Base-by-base conservation (phyloP, 2,797 vertebrate species). In the Falco peregrinus region DNA sequence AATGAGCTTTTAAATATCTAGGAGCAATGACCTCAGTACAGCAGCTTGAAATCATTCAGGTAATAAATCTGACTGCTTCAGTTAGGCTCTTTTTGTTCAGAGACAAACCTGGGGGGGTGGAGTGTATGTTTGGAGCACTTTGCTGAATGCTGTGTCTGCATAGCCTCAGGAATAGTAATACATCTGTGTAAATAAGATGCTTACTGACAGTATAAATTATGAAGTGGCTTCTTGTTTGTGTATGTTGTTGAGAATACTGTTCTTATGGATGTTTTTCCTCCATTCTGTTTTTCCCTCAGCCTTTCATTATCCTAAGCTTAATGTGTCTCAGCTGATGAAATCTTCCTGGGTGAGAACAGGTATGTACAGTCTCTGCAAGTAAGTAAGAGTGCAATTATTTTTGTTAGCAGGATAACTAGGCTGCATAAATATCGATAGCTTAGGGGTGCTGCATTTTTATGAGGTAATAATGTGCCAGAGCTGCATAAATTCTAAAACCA, bases 341-440 rank as follows among this genome's bases (percentile, higher is more conserved):
- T 98, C 98, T 71, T 99, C 99, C 61, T 99, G 99, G 99, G 98
- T 99, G 79, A 98, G 98, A 90, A 99, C 99, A 98, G 99, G 99
- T 99, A 98, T 0, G 98, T 97, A 75, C 13, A 16, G 24, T 71
- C 64, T 83, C 31, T 82, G 57, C 78, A 63, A 83, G 69, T 85
- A 79, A 85, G 80, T 76, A 74, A 48, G 43, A 92, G 43, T 59
- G 63, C 64, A 59, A 29, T 86, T 84, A 83, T 65, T 80, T 94
- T 76, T 96, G 35, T 85, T 95, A 80, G 33, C 50, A 60, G 74
- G 26, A 48, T 87, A 92, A 83, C 43, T 70, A 77, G 43, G 60
- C 69, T 77, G 26, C 25, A 31, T 80, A 94, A 92, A 75, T 91
- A 90, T n/a, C 0, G 1, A 29, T 85, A 57, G 60, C 84, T 93